phyloP scores from a whole-genome alignment of 2,888 invertebrate genomes.

The Cryptocheilus praepositus region DNA sequence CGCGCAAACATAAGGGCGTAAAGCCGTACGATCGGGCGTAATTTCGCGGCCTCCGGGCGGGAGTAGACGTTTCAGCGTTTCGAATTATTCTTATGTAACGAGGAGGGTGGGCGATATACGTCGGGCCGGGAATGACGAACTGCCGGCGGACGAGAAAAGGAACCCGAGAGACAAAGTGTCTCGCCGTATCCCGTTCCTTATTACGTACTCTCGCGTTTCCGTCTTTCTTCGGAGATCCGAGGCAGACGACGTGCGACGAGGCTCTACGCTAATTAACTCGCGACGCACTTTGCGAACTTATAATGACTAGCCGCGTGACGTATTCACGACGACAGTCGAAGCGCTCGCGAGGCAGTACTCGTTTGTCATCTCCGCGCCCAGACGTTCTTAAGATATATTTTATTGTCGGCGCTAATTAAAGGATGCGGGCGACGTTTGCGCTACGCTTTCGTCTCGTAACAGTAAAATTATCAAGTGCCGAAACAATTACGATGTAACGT shows the following conservation, averaged over 20 bases:
- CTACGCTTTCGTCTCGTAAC: no score
- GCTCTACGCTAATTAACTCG: conserved; percentile 49
- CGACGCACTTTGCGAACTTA: conserved; percentile 46
- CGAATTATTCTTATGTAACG: conserved; percentile 3
- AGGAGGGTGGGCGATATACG: neutral
- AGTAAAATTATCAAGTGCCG: no score
- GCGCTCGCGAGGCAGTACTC: conserved; percentile 6
- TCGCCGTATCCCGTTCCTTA: conserved; percentile 25
- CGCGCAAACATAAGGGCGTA: no score
- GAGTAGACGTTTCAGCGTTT: neutral
- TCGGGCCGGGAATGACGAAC: conserved; percentile 19
- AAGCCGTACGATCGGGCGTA: no score
- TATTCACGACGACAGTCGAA: conserved; percentile 24
- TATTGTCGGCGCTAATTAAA: conserved; percentile 27
- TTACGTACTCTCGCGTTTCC: conserved; percentile 28
- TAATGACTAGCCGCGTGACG: conserved; percentile 36
- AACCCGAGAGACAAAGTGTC: conserved; percentile 39
- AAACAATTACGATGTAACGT: no score
- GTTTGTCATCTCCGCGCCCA: conserved; percentile 14
- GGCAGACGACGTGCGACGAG: conserved; percentile 30
- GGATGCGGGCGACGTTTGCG: neutral
- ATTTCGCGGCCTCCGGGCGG: no score
- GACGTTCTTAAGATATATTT: conserved; percentile 25
- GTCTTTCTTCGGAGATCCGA: conserved; percentile 28
- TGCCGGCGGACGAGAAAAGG: conserved; percentile 7